Conservation (phyloP, 2,888 invertebrate species). For the Callosobruchus maculatus region DNA sequence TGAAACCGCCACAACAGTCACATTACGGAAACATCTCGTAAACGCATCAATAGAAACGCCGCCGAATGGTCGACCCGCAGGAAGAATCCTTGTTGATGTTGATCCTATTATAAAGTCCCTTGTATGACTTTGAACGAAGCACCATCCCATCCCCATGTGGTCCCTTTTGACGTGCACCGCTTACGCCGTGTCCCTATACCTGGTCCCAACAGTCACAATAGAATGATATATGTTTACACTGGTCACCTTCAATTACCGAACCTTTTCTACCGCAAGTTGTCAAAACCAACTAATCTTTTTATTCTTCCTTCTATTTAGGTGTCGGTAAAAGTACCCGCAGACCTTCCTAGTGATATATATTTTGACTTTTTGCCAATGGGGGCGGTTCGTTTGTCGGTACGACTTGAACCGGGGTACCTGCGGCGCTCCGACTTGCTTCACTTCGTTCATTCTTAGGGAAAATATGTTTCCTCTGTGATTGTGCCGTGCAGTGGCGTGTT, state of each 20-base stretch:
- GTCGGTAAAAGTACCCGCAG: background rate
- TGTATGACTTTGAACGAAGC: background rate
- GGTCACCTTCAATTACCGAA: constrained; percentile 42
- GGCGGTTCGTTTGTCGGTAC: constrained; percentile 32
- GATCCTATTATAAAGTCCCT: background rate
- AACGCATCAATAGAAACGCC: background rate
- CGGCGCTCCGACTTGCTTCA: background rate
- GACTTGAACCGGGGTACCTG: background rate
- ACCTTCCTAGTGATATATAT: constrained; percentile 19
- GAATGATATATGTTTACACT: constrained; percentile 38
- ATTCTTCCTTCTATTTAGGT: constrained; percentile 9
- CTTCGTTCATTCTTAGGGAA: background rate
- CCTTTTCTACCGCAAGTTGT: constrained; percentile 50
- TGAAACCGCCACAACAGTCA: too few relatives aligned
- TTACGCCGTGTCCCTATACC: constrained; percentile 12
- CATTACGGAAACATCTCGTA: background rate
- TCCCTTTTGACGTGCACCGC: background rate
- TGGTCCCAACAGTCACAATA: constrained; percentile 27
- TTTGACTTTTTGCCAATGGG: constrained; percentile 32
- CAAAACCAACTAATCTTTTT: constrained; percentile 48
- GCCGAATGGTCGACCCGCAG: background rate
- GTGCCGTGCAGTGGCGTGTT: too few relatives aligned
- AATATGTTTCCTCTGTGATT: background rate
- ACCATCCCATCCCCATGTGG: background rate
- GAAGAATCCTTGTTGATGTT: background rate